Evolutionary conservation across 2,888 invertebrate genomes (phyloP), one percentile per base, ranked within the genome.

Genomic region (Cheilosia grossa): DNA sequence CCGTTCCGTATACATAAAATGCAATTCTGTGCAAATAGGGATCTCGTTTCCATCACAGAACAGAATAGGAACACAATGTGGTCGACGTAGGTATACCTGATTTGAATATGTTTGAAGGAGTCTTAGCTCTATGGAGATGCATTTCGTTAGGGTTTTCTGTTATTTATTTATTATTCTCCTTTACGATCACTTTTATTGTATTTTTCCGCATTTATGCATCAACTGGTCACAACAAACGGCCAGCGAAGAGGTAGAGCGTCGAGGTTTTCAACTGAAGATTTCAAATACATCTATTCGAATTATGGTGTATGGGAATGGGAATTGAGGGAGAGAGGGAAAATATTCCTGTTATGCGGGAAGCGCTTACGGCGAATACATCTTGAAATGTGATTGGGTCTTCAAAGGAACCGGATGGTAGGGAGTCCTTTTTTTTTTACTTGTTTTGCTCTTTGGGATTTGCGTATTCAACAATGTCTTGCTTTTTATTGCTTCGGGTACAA

Each of bases 31-130:
- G 69, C 27, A 69, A 74, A 80, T 63, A 63, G 15, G 63, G 69
- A 75, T 69, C 74, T 67, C 54, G 74, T 74, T 69, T 58, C 61
- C 74, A 81, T 69, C 63, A 44, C 49, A 42, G 33, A 69, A 74
- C 47, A 53, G 51, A 53, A 61, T 59, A 30, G 40, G 67, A 17
- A 47, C 17, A 47, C 44, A 21, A 64, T 70, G 58, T 44, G 75
- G 81, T 58, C 44, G n/a, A 64, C 64, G 13, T 27, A 27, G 27
- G 27, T 37, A 37, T 13, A 10, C 13, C 10, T 37, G 13, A 0
- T 4, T 4, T 37, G 13, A 0, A 63, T 75, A 69, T 42, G 58
- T 53, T 81, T 67, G 37, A 58, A 69, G 69, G 58, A 58, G 56
- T 58, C 66, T 30, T 51, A 21, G 37, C 40, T 56, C 56, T 64